phyloP scores from a whole-genome alignment of 2,113 vertebrate species.

The Gorsachius goisagi region DNA sequence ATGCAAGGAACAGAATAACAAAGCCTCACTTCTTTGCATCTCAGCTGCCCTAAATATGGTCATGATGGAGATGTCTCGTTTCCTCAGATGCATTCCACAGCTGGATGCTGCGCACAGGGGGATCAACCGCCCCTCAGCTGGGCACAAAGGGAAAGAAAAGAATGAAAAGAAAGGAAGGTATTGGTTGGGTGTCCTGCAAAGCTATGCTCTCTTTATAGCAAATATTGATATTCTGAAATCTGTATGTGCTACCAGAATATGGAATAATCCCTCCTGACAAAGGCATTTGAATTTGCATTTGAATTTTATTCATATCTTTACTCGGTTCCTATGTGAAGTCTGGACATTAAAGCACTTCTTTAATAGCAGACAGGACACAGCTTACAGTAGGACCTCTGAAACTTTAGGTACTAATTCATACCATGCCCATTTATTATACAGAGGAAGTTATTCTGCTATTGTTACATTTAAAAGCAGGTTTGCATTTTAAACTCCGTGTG shows the following conservation, averaged over 20 bases:
- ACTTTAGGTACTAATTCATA: not conserved
- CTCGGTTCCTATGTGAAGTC: not conserved
- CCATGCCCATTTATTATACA: not conserved
- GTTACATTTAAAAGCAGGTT: not conserved
- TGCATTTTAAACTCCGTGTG: not conserved
- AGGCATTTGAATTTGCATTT: not conserved
- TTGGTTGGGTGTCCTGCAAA: not conserved
- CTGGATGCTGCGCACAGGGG: not conserved
- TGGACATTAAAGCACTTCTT: not conserved
- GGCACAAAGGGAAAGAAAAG: not conserved
- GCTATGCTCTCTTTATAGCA: not conserved
- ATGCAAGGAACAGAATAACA: not conserved
- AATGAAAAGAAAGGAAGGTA: not conserved
- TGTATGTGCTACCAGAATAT: not conserved
- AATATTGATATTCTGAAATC: not conserved
- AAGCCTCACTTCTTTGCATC: not conserved
- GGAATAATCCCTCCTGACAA: not conserved
- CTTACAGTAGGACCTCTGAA: not conserved
- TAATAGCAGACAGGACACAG: not conserved
- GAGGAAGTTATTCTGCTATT: not conserved
- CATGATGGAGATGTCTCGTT: not conserved
- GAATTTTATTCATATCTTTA: not conserved
- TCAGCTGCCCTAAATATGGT: not conserved
- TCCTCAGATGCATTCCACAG: not conserved
- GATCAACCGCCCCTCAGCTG: rapidly evolving